A percentile compares a stretch with the other conserved stretches of the same genome.
phyloP scores from a whole-genome alignment of 2,888 invertebrate species.

The Bombylius discolor region DNA sequence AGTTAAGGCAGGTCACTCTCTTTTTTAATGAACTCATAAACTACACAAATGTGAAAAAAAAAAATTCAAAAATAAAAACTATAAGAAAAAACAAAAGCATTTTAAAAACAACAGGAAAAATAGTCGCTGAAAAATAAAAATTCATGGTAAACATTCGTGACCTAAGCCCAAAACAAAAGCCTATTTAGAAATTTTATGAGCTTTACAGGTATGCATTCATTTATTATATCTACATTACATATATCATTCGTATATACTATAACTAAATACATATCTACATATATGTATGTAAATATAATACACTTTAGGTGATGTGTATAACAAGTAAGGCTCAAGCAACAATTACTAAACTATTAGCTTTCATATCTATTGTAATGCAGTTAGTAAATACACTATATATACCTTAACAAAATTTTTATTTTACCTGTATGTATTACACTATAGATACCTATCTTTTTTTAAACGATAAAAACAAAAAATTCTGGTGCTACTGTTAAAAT shows the following conservation, averaged over 20 bases:
- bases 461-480: no score
- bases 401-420: no score
- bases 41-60: not conserved
- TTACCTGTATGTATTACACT: no score
- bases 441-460: no score
- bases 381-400: no score
- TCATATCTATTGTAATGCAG: no score
- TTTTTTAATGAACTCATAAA: not conserved
- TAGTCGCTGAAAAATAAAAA: conserved; percentile 9
- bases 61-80: not conserved
- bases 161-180: conserved; percentile 18
- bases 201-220: not conserved
- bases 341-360: no score
- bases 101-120: not conserved
- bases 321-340: not conserved
- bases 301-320: not conserved
- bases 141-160: conserved; percentile 19
- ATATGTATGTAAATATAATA: no score
- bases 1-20: not conserved
- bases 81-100: not conserved
- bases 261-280: no score
- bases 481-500: no score
- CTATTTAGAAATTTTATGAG: conserved; percentile 17
- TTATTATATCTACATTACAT: not conserved
- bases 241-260: not conserved